A percentile compares a stretch with the other conserved stretches of the same genome.
These are phyloP conservation scores for Brenthis daphne DNA, from an alignment of 2,888 invertebrate species.

Conservation along the genomic window DNA sequence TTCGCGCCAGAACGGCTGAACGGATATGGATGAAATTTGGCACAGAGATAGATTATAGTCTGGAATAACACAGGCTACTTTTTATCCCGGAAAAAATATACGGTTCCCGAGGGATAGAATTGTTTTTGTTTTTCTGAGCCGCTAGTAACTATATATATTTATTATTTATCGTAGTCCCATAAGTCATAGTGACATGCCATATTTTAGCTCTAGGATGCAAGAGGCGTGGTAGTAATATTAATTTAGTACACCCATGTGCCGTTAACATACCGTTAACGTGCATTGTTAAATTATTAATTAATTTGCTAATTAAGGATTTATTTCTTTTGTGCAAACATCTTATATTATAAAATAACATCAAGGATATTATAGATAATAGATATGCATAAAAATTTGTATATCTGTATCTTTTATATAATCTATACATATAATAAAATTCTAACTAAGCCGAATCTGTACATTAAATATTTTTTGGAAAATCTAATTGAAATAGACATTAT, in stretches of 20 bases:
- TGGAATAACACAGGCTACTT: no score
- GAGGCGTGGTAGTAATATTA: slow-evolving; percentile 40
- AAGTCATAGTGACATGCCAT: slow-evolving; percentile 14
- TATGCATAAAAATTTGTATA: neutral
- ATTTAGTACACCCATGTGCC: slow-evolving; percentile 32
- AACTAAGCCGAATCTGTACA: no score
- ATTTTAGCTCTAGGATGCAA: slow-evolving; percentile 27
- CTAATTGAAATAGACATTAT: no score
- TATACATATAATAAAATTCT: no score
- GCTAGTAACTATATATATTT: neutral
- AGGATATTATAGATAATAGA: neutral
- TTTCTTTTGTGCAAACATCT: slow-evolving; percentile 6
- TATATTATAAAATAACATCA: neutral
- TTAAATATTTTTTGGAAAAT: no score
- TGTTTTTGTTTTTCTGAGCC: no score
- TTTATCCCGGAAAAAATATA: no score
- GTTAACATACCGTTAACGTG: slow-evolving; percentile 38
- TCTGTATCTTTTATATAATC: neutral
- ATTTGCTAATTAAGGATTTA: slow-evolving; percentile 32
- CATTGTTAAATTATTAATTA: slow-evolving; percentile 39
- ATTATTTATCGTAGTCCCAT: slow-evolving; percentile 1
- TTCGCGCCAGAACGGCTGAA: no score
- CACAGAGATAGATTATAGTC: no score
- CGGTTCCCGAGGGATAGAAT: no score
- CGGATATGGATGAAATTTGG: no score